phyloP scores from a whole-genome alignment of 2,113 vertebrate genomes.

The Anhinga rufa region DNA sequence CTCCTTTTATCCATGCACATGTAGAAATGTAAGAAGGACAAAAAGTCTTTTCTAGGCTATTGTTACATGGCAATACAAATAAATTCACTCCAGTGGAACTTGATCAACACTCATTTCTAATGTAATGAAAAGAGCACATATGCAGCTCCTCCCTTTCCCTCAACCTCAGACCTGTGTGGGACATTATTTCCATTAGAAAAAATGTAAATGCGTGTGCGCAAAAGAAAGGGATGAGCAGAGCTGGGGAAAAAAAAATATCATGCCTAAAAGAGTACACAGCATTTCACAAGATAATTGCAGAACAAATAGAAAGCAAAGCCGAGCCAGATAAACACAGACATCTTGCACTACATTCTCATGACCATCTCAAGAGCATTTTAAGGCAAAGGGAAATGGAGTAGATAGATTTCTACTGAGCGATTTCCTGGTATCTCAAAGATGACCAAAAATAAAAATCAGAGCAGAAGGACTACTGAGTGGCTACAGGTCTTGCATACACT shows the following conservation, averaged over 20 bases:
- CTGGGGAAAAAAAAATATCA: not conserved
- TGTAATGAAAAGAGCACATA: not conserved
- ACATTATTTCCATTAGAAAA: not conserved
- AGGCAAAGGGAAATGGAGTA: not conserved
- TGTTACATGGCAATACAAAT: not conserved
- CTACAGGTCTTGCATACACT: not conserved
- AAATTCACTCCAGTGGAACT: not conserved
- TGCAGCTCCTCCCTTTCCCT: not conserved
- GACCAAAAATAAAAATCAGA: not conserved
- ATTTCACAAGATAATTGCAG: conserved; percentile 13
- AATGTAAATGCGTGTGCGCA: not conserved
- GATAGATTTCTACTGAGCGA: not conserved
- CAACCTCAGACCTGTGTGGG: not conserved
- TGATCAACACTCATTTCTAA: not conserved
- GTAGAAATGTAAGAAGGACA: not conserved
- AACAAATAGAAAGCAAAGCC: not conserved
- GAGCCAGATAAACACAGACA: not conserved
- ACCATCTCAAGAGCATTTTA: not conserved
- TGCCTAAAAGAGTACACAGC: not conserved
- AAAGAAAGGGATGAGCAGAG: not conserved
- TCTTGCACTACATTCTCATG: not conserved
- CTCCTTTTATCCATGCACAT: not conserved
- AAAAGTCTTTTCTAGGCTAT: not conserved
- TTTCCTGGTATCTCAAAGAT: not conserved
- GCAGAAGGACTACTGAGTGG: not conserved